Conservation (phyloP, 2,888 invertebrate genomes). For the Catocala sponsa region DNA sequence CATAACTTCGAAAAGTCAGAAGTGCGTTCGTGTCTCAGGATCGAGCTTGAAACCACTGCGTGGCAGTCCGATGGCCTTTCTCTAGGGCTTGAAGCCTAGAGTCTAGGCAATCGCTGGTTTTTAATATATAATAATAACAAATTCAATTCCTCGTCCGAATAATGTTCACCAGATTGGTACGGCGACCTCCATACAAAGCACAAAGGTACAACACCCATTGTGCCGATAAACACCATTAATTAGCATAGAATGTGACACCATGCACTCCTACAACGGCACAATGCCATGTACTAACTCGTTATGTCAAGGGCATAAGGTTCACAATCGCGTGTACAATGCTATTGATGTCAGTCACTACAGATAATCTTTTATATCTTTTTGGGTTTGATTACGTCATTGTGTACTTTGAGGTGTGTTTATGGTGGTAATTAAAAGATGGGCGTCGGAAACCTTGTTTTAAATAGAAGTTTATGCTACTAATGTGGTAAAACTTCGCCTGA, state of each 20-base stretch:
- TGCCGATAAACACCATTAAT: constrained; percentile 45
- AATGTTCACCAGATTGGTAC: background rate
- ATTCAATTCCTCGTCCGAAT: background rate
- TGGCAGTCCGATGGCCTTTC: too few species aligned
- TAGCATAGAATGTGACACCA: constrained; percentile 65
- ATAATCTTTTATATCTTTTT: constrained; percentile 11
- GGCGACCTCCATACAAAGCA: constrained; percentile 37
- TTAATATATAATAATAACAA: background rate
- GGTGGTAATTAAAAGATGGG: background rate
- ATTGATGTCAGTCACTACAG: background rate
- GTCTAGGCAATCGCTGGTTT: too few species aligned
- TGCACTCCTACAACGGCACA: constrained; percentile 23
- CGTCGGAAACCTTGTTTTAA: too few species aligned
- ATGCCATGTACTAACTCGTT: constrained; percentile 18
- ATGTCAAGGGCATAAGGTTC: constrained; percentile 37
- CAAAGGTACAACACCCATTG: constrained; percentile 41
- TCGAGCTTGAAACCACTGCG: too few species aligned
- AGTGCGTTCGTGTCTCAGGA: too few species aligned
- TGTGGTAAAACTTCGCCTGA: too few species aligned
- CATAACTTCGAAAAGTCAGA: too few species aligned
- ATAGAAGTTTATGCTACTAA: too few species aligned
- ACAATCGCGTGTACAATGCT: constrained; percentile 20
- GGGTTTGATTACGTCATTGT: constrained; percentile 7
- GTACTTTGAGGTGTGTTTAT: constrained; percentile 3
- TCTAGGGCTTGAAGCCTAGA: too few species aligned